These are phyloP conservation scores for Harpagoxenus sublaevis DNA, from an alignment of 2,888 invertebrate species.

Conservation along the genomic window DNA sequence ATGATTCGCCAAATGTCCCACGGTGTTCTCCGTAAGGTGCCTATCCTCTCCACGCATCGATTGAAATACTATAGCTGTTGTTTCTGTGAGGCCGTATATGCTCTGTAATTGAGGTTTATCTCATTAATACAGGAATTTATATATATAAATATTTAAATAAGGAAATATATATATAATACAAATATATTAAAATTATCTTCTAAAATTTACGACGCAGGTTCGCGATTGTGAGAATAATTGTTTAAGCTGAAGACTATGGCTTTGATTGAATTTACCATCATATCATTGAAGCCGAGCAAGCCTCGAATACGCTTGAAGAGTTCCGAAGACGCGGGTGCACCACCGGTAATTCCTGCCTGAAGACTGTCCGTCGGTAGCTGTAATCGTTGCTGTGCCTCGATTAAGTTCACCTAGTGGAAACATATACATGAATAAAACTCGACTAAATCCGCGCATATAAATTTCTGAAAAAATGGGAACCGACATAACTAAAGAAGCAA, in stretches of 20 bases:
- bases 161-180: not conserved
- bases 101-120: slow-evolving; percentile 84
- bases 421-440: not conserved
- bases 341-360: slow-evolving; percentile 90
- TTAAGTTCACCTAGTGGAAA: slow-evolving; percentile 89
- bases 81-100: slow-evolving; percentile 89
- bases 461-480: not conserved
- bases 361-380: slow-evolving; percentile 86
- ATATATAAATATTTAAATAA: not conserved
- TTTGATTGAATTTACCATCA: slow-evolving; percentile 62
- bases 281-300: slow-evolving; percentile 85
- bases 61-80: slow-evolving; percentile 88
- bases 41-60: slow-evolving; percentile 86
- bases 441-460: not conserved
- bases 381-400: slow-evolving; percentile 87
- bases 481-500: not conserved
- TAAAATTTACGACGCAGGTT: not conserved
- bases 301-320: slow-evolving; percentile 87
- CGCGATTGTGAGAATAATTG: not conserved
- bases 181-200: not conserved
- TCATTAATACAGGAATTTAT: not conserved
- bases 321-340: slow-evolving; percentile 90
- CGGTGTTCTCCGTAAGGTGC: slow-evolving; percentile 86
- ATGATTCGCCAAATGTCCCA: slow-evolving; percentile 88
- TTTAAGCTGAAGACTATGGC: not conserved